Evolutionary conservation across 2,113 vertebrate species (phyloP).

Genomic region (Sphyrna mokarran): DNA sequence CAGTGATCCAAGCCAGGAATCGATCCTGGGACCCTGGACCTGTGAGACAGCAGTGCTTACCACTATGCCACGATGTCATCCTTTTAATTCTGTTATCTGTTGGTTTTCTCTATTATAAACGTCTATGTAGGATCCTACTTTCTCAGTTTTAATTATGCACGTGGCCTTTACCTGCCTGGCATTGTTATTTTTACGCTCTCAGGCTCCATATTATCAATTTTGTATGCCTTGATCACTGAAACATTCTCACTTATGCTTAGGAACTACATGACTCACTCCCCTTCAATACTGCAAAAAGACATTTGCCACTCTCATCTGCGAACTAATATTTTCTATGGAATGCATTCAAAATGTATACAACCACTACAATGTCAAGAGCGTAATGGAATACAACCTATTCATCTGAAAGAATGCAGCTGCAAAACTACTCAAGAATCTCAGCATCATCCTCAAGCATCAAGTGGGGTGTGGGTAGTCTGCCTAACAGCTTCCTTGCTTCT

Average conservation of each 20-base stretch:
- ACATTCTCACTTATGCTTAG: background rate
- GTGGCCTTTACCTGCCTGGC: background rate
- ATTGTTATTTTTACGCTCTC: background rate
- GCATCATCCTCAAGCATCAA: too few relatives aligned
- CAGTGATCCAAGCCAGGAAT: too few relatives aligned
- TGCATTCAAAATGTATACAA: background rate
- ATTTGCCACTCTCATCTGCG: background rate
- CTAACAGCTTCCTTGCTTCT: background rate
- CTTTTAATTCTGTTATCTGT: background rate
- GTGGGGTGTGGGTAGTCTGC: background rate
- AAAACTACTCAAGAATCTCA: background rate
- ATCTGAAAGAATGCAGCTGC: background rate
- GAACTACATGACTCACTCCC: background rate
- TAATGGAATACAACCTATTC: background rate
- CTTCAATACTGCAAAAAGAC: background rate
- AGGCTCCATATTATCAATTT: background rate
- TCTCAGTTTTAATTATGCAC: background rate
- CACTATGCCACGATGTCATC: too few relatives aligned
- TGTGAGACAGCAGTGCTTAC: too few relatives aligned
- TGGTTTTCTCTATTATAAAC: background rate
- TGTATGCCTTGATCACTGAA: background rate
- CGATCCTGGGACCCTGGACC: too few relatives aligned
- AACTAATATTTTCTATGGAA: background rate
- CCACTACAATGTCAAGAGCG: background rate
- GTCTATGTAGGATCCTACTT: background rate